Evolutionary conservation across 2,113 vertebrate genomes (phyloP), one percentile per base, ranked within the genome.

Genomic region (Vulpes ferrilata): DNA sequence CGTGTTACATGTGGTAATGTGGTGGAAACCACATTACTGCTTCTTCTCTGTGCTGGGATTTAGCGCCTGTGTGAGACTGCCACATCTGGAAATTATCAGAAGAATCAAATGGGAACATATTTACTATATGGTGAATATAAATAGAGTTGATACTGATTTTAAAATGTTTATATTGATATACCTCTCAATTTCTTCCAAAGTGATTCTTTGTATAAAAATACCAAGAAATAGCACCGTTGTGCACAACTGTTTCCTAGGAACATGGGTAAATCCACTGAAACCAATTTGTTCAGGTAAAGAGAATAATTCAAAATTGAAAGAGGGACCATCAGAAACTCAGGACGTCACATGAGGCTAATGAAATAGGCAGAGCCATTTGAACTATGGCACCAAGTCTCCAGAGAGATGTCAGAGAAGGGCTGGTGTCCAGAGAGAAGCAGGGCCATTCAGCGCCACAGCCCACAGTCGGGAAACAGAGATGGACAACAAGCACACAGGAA

Each of bases 1-100:
- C 6, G 32, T 7, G 0, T 5, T 5, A 48, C 71, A 60, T 13
- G 12, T 67, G 64, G 15, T 0, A 1, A 43, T 43, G 11, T 0
- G 11, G 5, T 12, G 5, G 23, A 57, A 62, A 35, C 5, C 11
- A 25, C 19, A 30, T 5, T 23, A 59, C 1, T 2, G 10, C 9
- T 90, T n/a, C 43, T 48, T 55, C 30, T 55, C 15, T 67, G 8
- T 3, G 9, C 57, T 4, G 4, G n/a, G 35, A 22, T 35, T 65
- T 3, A 1, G 15, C 10, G 2, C 15, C 32, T 12, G 12, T 13
- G 17, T 59, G 51, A 73, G n/a, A 12, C 69, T 15, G 0, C 16
- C 59, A 17, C 22, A 5, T 10, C 32, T 0, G 3, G 57, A 71
- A 85, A 53, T n/a, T 2, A 12, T 22, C 13, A 30, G 22, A 62